A percentile compares a stretch with the other conserved stretches of the same genome.
phyloP scores from a whole-genome alignment of 2,888 invertebrate species.

The Aphidius colemani region DNA sequence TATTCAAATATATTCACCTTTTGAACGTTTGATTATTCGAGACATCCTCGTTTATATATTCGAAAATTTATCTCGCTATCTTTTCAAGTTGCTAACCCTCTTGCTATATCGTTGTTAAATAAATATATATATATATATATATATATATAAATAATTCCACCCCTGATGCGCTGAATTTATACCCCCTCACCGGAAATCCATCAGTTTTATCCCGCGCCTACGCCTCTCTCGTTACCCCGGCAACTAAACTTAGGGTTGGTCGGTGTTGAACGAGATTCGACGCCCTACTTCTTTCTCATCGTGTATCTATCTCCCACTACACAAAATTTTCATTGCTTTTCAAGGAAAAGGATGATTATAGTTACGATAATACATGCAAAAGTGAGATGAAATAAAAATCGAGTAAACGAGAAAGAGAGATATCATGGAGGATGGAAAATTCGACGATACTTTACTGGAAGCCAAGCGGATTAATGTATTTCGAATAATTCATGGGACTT shows the following conservation, averaged over 20 bases:
- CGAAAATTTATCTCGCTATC: constrained; percentile 28
- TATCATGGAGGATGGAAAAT: constrained; percentile 24
- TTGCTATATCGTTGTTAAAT: constrained; percentile 23
- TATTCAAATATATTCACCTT: constrained; percentile 33
- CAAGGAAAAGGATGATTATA: constrained; percentile 8
- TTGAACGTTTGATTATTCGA: constrained; percentile 37
- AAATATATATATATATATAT: constrained; percentile 19
- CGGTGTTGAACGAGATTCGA: constrained; percentile 53
- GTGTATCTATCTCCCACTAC: constrained; percentile 13
- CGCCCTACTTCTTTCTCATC: constrained; percentile 42
- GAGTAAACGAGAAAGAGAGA: constrained; percentile 16
- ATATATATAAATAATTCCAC: not conserved
- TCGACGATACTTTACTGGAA: constrained; percentile 37
- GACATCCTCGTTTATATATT: constrained; percentile 26
- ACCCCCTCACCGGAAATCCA: constrained; percentile 27
- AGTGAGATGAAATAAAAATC: constrained; percentile 14
- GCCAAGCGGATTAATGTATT: constrained; percentile 50
- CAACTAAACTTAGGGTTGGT: constrained; percentile 58
- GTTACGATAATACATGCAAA: constrained; percentile 15
- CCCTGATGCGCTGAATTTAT: constrained; percentile 10
- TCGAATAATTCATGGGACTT: constrained; percentile 46
- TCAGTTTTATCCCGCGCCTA: constrained; percentile 37
- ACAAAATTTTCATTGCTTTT: too few species aligned
- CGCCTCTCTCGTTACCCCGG: constrained; percentile 57
- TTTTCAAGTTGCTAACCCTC: not conserved